Evolutionary conservation across 2,888 invertebrate species (phyloP), one percentile per base, ranked within the genome.

Genomic region (Slavum lentiscoides): DNA sequence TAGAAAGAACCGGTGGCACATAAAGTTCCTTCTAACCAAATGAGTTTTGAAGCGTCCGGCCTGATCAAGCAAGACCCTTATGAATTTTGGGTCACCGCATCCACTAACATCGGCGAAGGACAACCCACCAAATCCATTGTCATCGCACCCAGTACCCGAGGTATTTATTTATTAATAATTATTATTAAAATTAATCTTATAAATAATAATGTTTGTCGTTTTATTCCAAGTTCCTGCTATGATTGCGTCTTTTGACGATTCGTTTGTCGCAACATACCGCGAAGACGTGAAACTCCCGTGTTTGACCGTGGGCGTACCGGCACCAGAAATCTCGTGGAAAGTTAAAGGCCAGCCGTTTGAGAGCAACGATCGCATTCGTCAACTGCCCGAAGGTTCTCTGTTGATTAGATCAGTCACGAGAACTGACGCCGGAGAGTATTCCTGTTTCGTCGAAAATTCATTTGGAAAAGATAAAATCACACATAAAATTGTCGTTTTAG

Each of bases 11-110:
- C 86, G 19, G 85, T 85, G 74, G 85, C 85, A 49, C 86, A 86
- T 82, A 86, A 90, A 88, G 89, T 92, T 76, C 92, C 92, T 61
- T 92, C 94, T 23, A 92, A 93, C 84, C 93, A 95, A 88, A 91
- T 95, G 86, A 95, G 93, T 85, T 94, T 93, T 86, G 94, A 96
- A 85, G 94, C 96, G 19, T 92, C 92, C 43, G 93, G 93, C 84
- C 87, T 97, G 84, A 93, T 93, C 84, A 90, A 91, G 85, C 92
- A 92, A 84, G 91, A 92, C 83, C 92, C 94, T 82, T 96, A 96
- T 86, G 94, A 95, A 87, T 97, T 97, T 88, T 95, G 95, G 93
- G 96, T 97, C 0, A 95, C 96, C 7, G 97, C 96, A 62, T 95
- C 94, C 83, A 97, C 97, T 0, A 93, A 93, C 84, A 95, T 96